Percentiles rank a stretch among this genome's conserved stretches.
These are phyloP conservation scores for Egretta garzetta DNA, from an alignment of 2,113 vertebrate species.

Conservation along the genomic window DNA sequence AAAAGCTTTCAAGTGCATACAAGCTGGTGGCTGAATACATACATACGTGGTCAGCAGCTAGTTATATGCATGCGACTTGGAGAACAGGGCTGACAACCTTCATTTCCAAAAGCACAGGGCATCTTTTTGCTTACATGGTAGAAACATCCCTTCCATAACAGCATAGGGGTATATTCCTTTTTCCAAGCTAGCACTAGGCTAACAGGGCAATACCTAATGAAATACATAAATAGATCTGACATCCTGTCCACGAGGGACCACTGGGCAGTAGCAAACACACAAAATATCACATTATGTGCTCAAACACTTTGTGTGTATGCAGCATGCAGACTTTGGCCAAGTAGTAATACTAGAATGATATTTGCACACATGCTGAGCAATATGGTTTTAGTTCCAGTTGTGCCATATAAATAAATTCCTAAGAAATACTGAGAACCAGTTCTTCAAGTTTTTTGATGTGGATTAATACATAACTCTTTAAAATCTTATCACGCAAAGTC, in stretches of 20 bases:
- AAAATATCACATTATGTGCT: neutral
- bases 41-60: neutral
- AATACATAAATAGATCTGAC: slow-evolving; percentile 61
- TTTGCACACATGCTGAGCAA: neutral
- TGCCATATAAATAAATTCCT: neutral
- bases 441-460: neutral
- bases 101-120: neutral
- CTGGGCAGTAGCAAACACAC: slow-evolving; percentile 20
- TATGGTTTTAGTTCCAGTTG: neutral
- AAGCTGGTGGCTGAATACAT: neutral
- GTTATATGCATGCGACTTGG: neutral
- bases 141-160: neutral
- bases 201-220: slow-evolving; percentile 54
- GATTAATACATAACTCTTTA: neutral
- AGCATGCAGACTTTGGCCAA: neutral
- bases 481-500: neutral
- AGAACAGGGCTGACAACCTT: neutral
- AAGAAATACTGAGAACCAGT: neutral
- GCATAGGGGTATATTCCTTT: neutral
- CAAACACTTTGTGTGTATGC: neutral
- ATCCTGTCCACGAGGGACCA: neutral
- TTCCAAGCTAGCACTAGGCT: slow-evolving; percentile 2
- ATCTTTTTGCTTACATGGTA: neutral
- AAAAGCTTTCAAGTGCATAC: neutral
- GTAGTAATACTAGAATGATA: neutral